Conservation (phyloP, 2,113 vertebrate species). For the Hassar affinis region DNA sequence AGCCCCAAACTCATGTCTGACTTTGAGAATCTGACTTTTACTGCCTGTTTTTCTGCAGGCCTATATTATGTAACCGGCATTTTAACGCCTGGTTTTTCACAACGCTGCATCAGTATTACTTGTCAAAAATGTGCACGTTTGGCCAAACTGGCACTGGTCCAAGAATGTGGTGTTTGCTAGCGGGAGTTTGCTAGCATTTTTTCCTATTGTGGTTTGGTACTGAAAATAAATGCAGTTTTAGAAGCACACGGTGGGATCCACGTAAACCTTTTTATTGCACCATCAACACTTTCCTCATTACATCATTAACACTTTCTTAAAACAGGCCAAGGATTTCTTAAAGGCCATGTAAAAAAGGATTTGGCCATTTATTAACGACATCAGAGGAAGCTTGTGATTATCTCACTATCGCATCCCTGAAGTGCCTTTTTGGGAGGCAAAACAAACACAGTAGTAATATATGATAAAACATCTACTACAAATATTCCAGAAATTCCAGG, state of each 20-base stretch:
- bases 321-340: neutral
- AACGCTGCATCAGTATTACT: neutral
- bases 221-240: neutral
- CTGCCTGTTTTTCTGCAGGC: constrained; percentile 18
- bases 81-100: constrained; percentile 55
- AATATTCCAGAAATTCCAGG: neutral
- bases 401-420: neutral
- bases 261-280: neutral
- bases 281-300: constrained; percentile 7
- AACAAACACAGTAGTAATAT: neutral
- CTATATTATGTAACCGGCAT: constrained; percentile 60
- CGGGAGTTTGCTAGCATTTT: too few relatives aligned
- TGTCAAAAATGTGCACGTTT: constrained; percentile 19
- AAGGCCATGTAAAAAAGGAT: neutral
- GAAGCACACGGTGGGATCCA: neutral
- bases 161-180: neutral
- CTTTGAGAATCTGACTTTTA: constrained; percentile 12
- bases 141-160: neutral
- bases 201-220: neutral
- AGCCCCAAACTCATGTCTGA: constrained; percentile 29
- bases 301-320: constrained; percentile 6
- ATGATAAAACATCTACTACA: neutral
- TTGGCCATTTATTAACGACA: neutral
- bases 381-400: neutral
- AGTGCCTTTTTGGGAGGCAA: neutral